Base-by-base conservation (phyloP, 2,888 invertebrate genomes). In the Lepeophtheirus nordmannii region DNA sequence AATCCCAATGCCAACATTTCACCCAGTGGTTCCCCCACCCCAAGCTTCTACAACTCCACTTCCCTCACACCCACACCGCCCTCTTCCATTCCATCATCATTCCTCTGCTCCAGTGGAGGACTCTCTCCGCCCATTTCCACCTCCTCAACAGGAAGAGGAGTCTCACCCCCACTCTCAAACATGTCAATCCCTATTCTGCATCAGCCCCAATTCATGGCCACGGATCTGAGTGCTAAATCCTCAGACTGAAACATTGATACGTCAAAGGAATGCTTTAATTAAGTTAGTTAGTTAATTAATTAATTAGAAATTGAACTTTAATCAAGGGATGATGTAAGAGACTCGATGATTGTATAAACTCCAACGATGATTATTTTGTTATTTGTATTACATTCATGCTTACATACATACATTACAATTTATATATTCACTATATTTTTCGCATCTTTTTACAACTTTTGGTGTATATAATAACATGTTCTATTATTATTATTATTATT, bases 1-100 rank as follows among this genome's bases (percentile, higher is more conserved):
- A 93, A 92, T 78, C 93, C 93, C 38, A 58, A 37, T 10, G 7
- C 62, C 17, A 38, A 20, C 23, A 23, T 38, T 22, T 30, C 30
- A 20, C 65, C 65, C 1, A 57, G 39, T 9, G 57, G 65, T 1
- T 61, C 61, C 9, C 61, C 61, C 37, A 37, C 37, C 2, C 22
- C n/a, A 7, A 60, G 60, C 23, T 37, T 60, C 17, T 64, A 22
- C 10, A 23, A 17, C 23, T 11, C 23, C 20, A 62, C 46, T 10
- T 53, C 56, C 20, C 57, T 57, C 12, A 65, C 58, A 20, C 38
- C 58, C 8, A 65, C 39, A 7, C 58, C 65, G 7, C 58, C 56
- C 38, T 23, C 53, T 1, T 56, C 64, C 20, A 17, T 62, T 10
- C 30, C 30, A 30, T 30, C 30, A 2, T 41, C 64, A 22, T 57